Evolutionary conservation across 2,113 vertebrate species (phyloP).

Genomic region (Bubo blakistoni): DNA sequence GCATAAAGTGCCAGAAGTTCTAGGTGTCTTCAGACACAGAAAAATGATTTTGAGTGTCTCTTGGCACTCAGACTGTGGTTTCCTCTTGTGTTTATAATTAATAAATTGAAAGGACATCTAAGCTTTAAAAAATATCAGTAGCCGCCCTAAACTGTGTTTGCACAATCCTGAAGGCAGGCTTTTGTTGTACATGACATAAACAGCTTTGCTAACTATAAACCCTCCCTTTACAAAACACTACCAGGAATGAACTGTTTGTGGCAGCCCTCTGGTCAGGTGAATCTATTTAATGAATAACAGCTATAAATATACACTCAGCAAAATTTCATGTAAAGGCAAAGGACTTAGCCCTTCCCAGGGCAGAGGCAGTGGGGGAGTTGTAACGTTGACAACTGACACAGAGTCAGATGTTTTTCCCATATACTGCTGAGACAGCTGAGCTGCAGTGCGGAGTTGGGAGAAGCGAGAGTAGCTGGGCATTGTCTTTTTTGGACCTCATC

Average conservation of each 20-base stretch:
- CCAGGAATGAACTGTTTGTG: not conserved
- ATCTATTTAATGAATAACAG: constrained; percentile 5
- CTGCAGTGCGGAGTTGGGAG: not conserved
- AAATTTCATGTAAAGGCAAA: not conserved
- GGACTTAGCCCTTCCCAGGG: not conserved
- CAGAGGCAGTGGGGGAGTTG: not conserved
- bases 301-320: not conserved
- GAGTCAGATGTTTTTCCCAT: not conserved
- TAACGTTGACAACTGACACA: not conserved
- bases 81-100: not conserved
- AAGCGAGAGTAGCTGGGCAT: not conserved
- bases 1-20: not conserved
- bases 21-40: not conserved
- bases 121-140: not conserved
- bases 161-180: not conserved
- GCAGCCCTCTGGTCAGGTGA: not conserved
- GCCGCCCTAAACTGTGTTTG: not conserved
- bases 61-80: not conserved
- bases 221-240: not conserved
- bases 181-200: not conserved
- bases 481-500: not conserved
- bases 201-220: not conserved
- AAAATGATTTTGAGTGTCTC: not conserved
- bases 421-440: not conserved
- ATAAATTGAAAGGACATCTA: not conserved